Evolutionary conservation across 92 coral and sea anemone species (phyloP).

Genomic region (Chrysogorgia sp.): DNA sequence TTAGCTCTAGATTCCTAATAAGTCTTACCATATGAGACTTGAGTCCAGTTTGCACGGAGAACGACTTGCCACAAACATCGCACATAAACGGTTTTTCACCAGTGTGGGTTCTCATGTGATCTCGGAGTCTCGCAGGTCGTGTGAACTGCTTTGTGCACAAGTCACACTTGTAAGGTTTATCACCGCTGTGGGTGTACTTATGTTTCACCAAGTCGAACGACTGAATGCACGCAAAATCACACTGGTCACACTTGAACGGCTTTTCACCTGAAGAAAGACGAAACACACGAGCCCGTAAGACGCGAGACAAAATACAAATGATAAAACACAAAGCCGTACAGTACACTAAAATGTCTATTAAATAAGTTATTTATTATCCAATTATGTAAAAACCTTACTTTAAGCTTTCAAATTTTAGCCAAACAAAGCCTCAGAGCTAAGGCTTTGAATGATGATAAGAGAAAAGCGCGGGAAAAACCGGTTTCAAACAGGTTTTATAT

Average conservation of each 20-base stretch:
- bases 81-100: conserved; percentile 95
- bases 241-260: conserved; percentile 91
- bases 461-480: too few species aligned
- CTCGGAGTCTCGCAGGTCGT: conserved; percentile 93
- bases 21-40: conserved; percentile 93
- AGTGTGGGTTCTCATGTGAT: conserved; percentile 96
- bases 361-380: too few species aligned
- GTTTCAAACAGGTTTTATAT: too few species aligned
- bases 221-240: conserved; percentile 98
- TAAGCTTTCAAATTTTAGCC: background rate
- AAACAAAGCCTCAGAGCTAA: background rate
- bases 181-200: conserved; percentile 98
- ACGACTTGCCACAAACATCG: conserved; percentile 94
- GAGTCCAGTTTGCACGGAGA: conserved; percentile 98
- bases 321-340: too few species aligned
- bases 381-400: too few species aligned
- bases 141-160: conserved; percentile 97
- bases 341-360: too few species aligned
- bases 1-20: too few species aligned
- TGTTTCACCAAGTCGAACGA: conserved; percentile 97
- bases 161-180: conserved; percentile 95
- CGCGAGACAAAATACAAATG: too few species aligned
- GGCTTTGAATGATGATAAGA: too few species aligned
- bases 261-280: conserved; percentile 69
- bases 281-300: too few species aligned